Percentiles rank a stretch among this genome's conserved stretches.
phyloP scores from a whole-genome alignment of 2,113 vertebrate species.

The Gymnocephalus cernua region DNA sequence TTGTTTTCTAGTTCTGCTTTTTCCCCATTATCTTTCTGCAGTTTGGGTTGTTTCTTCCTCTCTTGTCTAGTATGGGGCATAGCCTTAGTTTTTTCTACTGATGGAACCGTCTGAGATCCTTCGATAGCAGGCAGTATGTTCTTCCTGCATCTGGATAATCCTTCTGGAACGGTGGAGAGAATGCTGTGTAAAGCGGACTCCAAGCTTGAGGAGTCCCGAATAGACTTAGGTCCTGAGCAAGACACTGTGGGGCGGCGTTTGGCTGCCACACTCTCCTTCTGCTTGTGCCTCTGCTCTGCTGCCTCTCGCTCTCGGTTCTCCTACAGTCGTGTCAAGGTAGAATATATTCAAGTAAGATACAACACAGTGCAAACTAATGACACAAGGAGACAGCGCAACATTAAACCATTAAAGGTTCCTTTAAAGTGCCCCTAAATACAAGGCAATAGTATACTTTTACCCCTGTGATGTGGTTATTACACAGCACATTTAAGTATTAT shows the following conservation, averaged over 20 bases:
- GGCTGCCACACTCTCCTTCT: slow-evolving; percentile 53
- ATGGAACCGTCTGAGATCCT: not conserved
- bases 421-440: not conserved
- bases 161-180: slow-evolving; percentile 56
- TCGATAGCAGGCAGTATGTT: not conserved
- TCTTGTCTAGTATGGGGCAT: not conserved
- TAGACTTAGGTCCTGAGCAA: not conserved
- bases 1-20: not conserved
- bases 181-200: slow-evolving; percentile 80
- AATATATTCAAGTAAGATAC: not conserved
- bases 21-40: slow-evolving; percentile 10
- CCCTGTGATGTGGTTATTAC: not conserved
- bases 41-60: slow-evolving; percentile 40
- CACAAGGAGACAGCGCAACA: not conserved
- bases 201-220: slow-evolving; percentile 38
- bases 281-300: slow-evolving; percentile 70
- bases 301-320: slow-evolving; percentile 82
- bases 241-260: slow-evolving; percentile 72
- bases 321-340: slow-evolving; percentile 54
- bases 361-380: not conserved
- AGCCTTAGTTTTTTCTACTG: not conserved
- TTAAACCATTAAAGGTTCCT: not conserved
- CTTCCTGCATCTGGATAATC: slow-evolving; percentile 56
- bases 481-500: not conserved
- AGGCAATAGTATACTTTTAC: not conserved